Conservation (phyloP, 2,113 vertebrate species). For the Pycnonotus jocosus region DNA sequence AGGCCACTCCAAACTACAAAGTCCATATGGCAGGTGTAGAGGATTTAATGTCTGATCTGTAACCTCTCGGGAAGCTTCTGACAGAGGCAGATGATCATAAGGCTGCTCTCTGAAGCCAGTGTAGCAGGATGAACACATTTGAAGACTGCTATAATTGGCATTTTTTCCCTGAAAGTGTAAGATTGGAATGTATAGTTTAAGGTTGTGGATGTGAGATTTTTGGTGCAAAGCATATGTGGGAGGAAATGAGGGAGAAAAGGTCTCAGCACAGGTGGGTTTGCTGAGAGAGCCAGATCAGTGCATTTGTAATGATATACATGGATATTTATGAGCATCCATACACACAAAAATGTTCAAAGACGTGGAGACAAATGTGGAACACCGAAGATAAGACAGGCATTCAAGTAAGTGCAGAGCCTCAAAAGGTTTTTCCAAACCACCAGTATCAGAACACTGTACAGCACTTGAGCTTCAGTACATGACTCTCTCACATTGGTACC, state of each 20-base stretch:
- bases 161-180: background rate
- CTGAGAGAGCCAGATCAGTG: background rate
- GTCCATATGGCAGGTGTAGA: background rate
- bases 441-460: background rate
- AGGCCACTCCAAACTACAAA: background rate
- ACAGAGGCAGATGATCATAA: background rate
- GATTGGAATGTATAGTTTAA: background rate
- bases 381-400: background rate
- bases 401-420: background rate
- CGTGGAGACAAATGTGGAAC: background rate
- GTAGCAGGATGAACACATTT: background rate
- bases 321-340: background rate
- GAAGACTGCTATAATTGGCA: background rate
- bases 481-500: too few relatives aligned
- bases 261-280: background rate
- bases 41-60: background rate
- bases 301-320: background rate
- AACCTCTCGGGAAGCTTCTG: background rate
- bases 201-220: background rate
- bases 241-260: background rate
- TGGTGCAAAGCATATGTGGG: rapidly evolving
- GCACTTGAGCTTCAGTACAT: background rate
- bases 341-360: background rate
- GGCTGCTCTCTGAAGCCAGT: background rate
- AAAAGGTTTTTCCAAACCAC: background rate